Evolutionary conservation across 2,797 vertebrate genomes (phyloP), one percentile per base, ranked within the genome.

Genomic region (Amblyopsis hoosieri): DNA sequence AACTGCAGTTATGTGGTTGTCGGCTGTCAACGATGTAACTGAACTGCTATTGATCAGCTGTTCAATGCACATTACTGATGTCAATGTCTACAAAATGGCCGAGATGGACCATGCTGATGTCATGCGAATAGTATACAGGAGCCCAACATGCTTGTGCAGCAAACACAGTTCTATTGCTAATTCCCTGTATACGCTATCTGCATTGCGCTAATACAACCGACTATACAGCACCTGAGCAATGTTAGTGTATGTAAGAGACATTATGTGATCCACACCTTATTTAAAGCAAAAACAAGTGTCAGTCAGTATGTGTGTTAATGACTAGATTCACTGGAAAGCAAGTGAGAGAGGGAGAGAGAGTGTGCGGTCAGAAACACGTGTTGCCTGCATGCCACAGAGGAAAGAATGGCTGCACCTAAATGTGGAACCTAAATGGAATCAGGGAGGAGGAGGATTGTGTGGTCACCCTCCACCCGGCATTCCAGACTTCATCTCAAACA

Each of bases 221-320:
- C 92, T 92, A 91, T 81, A 90, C 80, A 45, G 65, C 83, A 83
- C 80, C 71, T 83, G 75, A 85, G 76, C 85, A 82, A 89, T 87
- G 87, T 87, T 89, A 88, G 91, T 92, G 87, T 89, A 76, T 89
- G 80, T 87, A 71, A 85, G 83, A 88, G 88, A 91, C 88, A 89
- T 83, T 85, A 91, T 87, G 23, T 29, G 23, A 93, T 91, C 85
- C 84, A 90, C 83, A 87, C 87, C 83, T 84, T 90, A 91, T 92
- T 90, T 92, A 88, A 89, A 87, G 81, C 86, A 85, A 83, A 93
- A 91, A 90, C 84, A 88, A 89, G 81, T 88, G 86, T 90, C 85
- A 91, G 83, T 82, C 88, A 83, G 80, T 89, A 86, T 93, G 91
- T 92, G 85, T 79, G 75, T 84, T 91, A 92, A 93, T 90, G 82